Conservation (phyloP, 2,113 vertebrate genomes). For the Lipophrys pholis region DNA sequence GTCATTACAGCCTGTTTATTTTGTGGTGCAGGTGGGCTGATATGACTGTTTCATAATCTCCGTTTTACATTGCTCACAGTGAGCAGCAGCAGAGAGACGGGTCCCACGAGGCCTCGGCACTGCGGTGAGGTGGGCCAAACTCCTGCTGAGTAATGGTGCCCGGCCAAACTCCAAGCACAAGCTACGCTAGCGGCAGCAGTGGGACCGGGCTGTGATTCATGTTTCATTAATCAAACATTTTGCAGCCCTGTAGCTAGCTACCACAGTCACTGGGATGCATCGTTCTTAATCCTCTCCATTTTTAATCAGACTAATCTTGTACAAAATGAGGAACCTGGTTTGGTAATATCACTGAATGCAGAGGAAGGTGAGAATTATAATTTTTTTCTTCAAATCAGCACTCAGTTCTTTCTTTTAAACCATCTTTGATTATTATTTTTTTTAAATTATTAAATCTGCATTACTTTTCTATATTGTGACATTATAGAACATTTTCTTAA, state of each 20-base stretch:
- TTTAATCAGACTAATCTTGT: slow-evolving; percentile 79
- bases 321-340: slow-evolving; percentile 60
- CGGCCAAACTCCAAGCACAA: slow-evolving; percentile 69
- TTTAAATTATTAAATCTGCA: background rate
- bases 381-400: background rate
- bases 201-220: slow-evolving; percentile 74
- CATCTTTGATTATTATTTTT: slow-evolving; percentile 17
- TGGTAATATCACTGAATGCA: slow-evolving; percentile 43
- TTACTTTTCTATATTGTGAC: background rate
- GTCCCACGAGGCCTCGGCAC: slow-evolving; percentile 41
- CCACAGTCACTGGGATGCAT: slow-evolving; percentile 68
- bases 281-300: slow-evolving; percentile 74
- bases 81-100: slow-evolving; percentile 39
- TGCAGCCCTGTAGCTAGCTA: slow-evolving; percentile 60
- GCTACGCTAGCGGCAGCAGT: slow-evolving; percentile 60
- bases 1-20: slow-evolving; percentile 42
- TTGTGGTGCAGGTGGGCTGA: slow-evolving; percentile 32
- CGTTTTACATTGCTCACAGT: slow-evolving; percentile 50
- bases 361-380: background rate
- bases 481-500: background rate
- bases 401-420: slow-evolving; percentile 6
- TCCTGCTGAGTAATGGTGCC: slow-evolving; percentile 76
- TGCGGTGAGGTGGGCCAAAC: slow-evolving; percentile 51
- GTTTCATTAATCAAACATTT: slow-evolving; percentile 81
- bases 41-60: slow-evolving; percentile 45